Percentiles rank a stretch among this genome's conserved stretches.
Conservation (phyloP, 2,797 vertebrate genomes). For the Acestrorhynchus altus region DNA sequence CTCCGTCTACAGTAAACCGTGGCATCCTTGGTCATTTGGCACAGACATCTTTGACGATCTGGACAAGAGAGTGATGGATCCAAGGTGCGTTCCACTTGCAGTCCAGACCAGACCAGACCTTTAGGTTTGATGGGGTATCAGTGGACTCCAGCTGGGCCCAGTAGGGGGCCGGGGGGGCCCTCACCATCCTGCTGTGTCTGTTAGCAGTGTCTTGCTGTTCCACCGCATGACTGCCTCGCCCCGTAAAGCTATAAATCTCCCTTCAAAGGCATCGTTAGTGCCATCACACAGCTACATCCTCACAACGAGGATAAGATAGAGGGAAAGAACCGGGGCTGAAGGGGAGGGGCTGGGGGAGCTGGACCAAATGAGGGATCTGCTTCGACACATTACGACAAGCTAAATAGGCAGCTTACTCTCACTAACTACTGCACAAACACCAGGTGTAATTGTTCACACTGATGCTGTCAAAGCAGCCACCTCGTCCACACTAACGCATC, state of each 20-base stretch:
- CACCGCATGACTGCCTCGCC: constrained; percentile 75
- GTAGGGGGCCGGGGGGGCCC: constrained; percentile 46
- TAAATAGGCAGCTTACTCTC: constrained; percentile 65
- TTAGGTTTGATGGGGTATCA: constrained; percentile 27
- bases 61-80: neutral
- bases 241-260: constrained; percentile 81
- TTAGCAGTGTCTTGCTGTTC: constrained; percentile 81
- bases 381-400: constrained; percentile 71
- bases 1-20: neutral
- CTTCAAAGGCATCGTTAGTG: constrained; percentile 82
- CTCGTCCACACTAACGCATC: constrained; percentile 73
- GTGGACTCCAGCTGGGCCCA: constrained; percentile 35
- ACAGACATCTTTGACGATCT: neutral
- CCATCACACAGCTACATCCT: constrained; percentile 62
- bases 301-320: constrained; percentile 51
- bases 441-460: constrained; percentile 76
- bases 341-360: constrained; percentile 48
- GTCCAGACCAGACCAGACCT: constrained; percentile 2
- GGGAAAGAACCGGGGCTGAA: constrained; percentile 25
- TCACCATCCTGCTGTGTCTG: constrained; percentile 71
- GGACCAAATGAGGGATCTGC: constrained; percentile 54
- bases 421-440: constrained; percentile 72
- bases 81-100: constrained; percentile 22
- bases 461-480: constrained; percentile 71
- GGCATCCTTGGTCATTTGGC: neutral